Base-by-base conservation (phyloP, 2,797 vertebrate species). In the Galago senegalensis region DNA sequence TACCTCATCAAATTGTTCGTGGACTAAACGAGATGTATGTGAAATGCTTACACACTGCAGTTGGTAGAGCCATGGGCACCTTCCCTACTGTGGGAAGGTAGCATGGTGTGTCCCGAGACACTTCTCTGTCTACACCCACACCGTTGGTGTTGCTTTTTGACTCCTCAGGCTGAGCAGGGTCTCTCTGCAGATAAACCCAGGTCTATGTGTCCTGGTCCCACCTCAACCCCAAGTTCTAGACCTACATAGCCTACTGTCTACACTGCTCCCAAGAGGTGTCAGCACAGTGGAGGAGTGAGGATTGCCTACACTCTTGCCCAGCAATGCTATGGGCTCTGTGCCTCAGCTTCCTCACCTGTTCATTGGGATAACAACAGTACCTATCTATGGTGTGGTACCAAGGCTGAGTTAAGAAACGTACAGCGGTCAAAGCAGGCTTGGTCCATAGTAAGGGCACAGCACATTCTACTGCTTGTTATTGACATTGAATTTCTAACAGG, bases 231-330 rank as follows among this genome's bases (percentile, higher is more conserved):
- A 4, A 65, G 31, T 34, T 84, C 46, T 12, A 37, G 27, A 37
- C 31, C 70, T 31, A 5, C 16, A 14, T 37, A n/a, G 1, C 37
- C n/a, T 56, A 12, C 21, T 4, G 3, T 46, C 40, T 49, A 2
- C 5, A 21, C 0, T 11, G 10, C 21, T 11, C 31, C 23, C 0
- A 0, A 46, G 63, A 58, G 56, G 7, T 2, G 31, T 25, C 7
- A 56, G 46, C 21, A 13, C 6, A 8, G 29, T 7, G 29, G 29
- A 73, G 46, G 81, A 6, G 1, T 21, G 13, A 34, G 18, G 4
- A 14, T 23, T 17, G 16, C 2, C 20, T n/a, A 9, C 69, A 25
- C 12, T 37, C 40, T 18, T 7, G 17, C 12, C 4, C 13, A 3
- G 9, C 10, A 23, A 1, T 81, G 27, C 5, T 53, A 20, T 5